Conservation (phyloP, 2,113 vertebrate genomes). For the Muscicapa adusta region DNA sequence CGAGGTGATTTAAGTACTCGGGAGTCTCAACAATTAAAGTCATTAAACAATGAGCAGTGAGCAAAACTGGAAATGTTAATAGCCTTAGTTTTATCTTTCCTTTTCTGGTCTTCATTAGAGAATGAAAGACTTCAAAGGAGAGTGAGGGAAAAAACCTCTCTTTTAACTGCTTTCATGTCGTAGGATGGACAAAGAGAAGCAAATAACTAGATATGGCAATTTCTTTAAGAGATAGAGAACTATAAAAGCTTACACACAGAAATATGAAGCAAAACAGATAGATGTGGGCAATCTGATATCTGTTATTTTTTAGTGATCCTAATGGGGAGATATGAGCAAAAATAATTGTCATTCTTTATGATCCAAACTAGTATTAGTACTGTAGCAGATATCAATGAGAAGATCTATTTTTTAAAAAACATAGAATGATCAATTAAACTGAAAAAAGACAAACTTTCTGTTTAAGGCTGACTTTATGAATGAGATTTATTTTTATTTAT, state of each 20-base stretch:
- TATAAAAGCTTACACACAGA: constrained; percentile 6
- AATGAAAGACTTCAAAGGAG: constrained; percentile 40
- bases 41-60: constrained; percentile 23
- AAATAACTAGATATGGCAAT: constrained; percentile 16
- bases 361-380: neutral
- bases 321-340: neutral
- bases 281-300: neutral
- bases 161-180: constrained; percentile 44
- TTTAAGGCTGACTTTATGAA: neutral
- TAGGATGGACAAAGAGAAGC: constrained; percentile 1
- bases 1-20: constrained; percentile 27
- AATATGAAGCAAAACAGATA: neutral
- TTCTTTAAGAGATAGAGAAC: neutral
- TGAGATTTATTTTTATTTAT: neutral
- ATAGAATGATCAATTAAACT: neutral
- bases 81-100: constrained; percentile 51
- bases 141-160: neutral
- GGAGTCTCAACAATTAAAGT: constrained; percentile 56
- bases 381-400: neutral
- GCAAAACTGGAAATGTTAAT: constrained; percentile 53
- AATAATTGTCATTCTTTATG: neutral
- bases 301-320: constrained; percentile 9
- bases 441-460: neutral
- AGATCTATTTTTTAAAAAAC: neutral
- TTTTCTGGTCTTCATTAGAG: constrained; percentile 52